Conservation (phyloP, 1,140 invertebrate species). For the Drosophila sechellia region DNA sequence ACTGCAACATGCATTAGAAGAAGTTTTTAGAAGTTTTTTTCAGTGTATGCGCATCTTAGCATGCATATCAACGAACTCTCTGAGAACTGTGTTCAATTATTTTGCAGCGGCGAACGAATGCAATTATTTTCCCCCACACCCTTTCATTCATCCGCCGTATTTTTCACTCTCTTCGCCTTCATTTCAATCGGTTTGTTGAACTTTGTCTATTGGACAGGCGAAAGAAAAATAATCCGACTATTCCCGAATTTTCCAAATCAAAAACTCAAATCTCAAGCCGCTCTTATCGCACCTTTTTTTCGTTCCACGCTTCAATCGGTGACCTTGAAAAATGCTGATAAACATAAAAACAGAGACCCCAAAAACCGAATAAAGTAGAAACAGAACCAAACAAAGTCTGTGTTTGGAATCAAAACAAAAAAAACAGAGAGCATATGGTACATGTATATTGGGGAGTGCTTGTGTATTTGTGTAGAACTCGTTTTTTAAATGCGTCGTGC, state of each 20-base stretch:
- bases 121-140: conserved; percentile 3
- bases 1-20: too few species aligned
- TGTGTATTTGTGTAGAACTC: conserved; percentile 52
- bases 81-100: conserved; percentile 35
- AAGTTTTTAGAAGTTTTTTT: neutral
- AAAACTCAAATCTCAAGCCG: conserved; percentile 28
- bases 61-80: conserved; percentile 34
- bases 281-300: conserved; percentile 36
- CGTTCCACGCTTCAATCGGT: neutral
- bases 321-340: conserved; percentile 41
- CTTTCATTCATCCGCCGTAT: conserved; percentile 1
- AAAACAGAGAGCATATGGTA: conserved; percentile 14
- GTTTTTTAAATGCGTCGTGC: conserved; percentile 73
- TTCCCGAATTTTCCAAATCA: conserved; percentile 43
- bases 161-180: conserved; percentile 3
- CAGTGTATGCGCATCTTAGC: conserved; percentile 17
- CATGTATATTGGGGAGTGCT: conserved; percentile 8
- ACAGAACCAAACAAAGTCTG: conserved; percentile 24
- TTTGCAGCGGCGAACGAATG: conserved; percentile 19
- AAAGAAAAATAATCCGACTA: neutral
- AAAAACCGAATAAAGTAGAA: neutral
- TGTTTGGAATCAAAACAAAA: conserved; percentile 17
- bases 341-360: conserved; percentile 11
- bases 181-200: conserved; percentile 53
- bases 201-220: conserved; percentile 18